Conservation (phyloP, 1,140 invertebrate species). For the Lasaia peninsularis region DNA sequence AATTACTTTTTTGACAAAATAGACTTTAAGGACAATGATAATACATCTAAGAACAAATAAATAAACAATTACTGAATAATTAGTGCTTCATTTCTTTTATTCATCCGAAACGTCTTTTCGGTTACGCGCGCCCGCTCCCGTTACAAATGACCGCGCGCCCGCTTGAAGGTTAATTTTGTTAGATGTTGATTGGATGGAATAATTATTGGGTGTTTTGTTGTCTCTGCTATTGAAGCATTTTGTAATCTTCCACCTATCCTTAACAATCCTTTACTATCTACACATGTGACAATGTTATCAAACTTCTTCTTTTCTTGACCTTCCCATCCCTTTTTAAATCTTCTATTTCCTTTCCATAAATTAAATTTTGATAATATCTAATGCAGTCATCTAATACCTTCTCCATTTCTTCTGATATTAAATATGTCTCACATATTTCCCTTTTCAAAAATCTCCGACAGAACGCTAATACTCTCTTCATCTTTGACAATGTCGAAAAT, state of each 20-base stretch:
- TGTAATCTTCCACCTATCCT: conserved; percentile 41
- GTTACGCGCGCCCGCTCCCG: no score
- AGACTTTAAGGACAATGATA: no score
- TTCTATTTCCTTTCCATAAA: conserved; percentile 23
- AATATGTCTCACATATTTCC: conserved; percentile 11
- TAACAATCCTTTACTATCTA: conserved; percentile 37
- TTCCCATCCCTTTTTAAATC: conserved; percentile 23
- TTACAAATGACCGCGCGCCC: no score
- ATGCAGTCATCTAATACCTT: conserved; percentile 19
- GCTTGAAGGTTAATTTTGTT: no score
- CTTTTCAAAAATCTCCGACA: conserved; percentile 26
- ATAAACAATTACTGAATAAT: no score
- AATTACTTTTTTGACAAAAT: no score
- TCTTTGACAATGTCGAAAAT: conserved; percentile 27
- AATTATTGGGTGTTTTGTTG: conserved; percentile 37
- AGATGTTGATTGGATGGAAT: conserved; percentile 29
- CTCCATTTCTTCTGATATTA: conserved; percentile 21
- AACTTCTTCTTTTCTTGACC: conserved; percentile 25
- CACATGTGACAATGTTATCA: conserved; percentile 31
- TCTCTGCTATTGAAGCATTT: conserved; percentile 28
- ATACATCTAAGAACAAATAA: no score
- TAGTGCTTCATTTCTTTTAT: no score
- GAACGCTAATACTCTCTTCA: conserved; percentile 32
- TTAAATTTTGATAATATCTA: conserved; percentile 23
- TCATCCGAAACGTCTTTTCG: no score